Base-by-base conservation (phyloP, 1,140 invertebrate genomes). In the Bombus affinis region DNA sequence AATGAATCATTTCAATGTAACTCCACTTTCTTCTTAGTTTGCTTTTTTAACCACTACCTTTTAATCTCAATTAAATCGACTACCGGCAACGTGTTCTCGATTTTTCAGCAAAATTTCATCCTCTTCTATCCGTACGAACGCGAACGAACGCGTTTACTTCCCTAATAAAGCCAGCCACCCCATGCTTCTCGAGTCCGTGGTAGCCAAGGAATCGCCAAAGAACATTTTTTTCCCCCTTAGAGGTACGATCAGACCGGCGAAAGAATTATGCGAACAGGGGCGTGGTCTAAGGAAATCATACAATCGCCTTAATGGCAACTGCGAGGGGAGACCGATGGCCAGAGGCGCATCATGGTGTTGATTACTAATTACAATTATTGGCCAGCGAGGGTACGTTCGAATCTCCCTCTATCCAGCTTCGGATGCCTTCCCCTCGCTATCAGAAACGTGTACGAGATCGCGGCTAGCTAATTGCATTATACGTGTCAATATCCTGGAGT, bases 341-440 rank as follows among this genome's bases (percentile, higher is more conserved):
- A 53, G 74, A 88, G 87, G 88, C 91, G 85, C 89, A 86, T 91
- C 93, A 91, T 86, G 90, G 91, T 85, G 91, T 87, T 88, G 92
- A 93, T 93, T 92, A 90, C 92, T 93, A 93, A 93, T 93, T 92
- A 93, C 91, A 89, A 93, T 93, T 91, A 92, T 92, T 93, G 90
- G 90, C 90, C 92, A 89, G 89, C 84, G 89, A 90, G 91, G 81
- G 86, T 74, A 86, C 83, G 90, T 90, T 90, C 89, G 86, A 86
- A 84, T 83, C 80, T 73, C 76, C 81, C 80, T 86, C 75, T 83
- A 81, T 53, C 80, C 47, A 80, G 73, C 73, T 62, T 83, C 82
- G 71, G 88, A 88, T 65, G 83, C 77, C 86, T 85, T 85, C 86
- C 83, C 83, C 81, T 76, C 77, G 66, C 76, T 73, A 53, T 81